phyloP scores from a whole-genome alignment of 2,888 invertebrate genomes.

The Mactromeris polynyma region DNA sequence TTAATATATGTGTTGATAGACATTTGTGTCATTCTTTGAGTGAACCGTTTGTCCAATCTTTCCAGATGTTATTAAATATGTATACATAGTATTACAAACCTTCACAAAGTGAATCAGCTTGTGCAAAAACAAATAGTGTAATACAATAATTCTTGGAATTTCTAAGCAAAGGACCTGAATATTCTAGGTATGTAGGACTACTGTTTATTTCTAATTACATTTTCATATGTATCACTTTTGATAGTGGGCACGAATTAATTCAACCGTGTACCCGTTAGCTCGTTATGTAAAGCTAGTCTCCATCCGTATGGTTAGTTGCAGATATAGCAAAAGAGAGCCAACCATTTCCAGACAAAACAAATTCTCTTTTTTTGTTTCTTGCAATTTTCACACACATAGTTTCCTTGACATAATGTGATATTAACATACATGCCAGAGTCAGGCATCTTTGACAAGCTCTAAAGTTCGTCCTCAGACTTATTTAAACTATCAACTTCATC shows the following conservation, averaged over 20 bases:
- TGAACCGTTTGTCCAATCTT: background rate
- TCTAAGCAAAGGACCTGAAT: too few relatives aligned
- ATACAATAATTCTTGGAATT: too few relatives aligned
- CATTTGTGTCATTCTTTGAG: background rate
- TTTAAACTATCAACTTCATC: background rate
- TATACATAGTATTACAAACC: background rate
- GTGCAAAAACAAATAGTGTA: too few relatives aligned
- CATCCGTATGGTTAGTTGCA: background rate
- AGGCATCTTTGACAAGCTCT: background rate
- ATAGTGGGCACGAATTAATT: background rate
- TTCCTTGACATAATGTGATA: background rate
- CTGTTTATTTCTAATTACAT: too few relatives aligned
- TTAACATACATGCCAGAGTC: background rate
- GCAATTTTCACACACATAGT: background rate
- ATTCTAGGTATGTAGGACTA: too few relatives aligned
- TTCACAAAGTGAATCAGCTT: too few relatives aligned
- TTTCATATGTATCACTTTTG: background rate
- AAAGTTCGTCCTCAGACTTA: background rate
- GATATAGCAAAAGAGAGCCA: background rate
- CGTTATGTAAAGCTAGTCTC: background rate
- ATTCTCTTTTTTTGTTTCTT: background rate
- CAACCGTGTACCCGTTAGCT: too few relatives aligned
- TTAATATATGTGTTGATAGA: background rate
- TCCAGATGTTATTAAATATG: background rate
- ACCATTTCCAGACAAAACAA: background rate